Conservation (phyloP, 2,113 vertebrate genomes). For the human region GRCh38 chr3:171901001-171901500, state of each 20-base stretch:
- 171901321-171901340: background rate
- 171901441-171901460: background rate
- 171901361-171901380: background rate
- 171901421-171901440: constrained; percentile 20
- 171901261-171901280: background rate
- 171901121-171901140: background rate
- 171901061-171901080: background rate
- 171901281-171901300: background rate
- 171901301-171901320: background rate
- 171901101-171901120: background rate
- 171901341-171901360: background rate
- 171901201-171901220: background rate
- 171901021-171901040: background rate
- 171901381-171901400: background rate
- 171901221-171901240: background rate
- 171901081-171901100: background rate
- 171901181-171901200: background rate
- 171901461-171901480: background rate
- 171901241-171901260: background rate
- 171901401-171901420: background rate
- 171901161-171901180: background rate
- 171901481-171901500: background rate
- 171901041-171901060: background rate
- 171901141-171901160: constrained; percentile 4
- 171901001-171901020: background rate